A percentile compares a stretch with the other conserved stretches of the same genome.
These are phyloP conservation scores for Lottia scabra DNA, from an alignment of 2,888 invertebrate species.

Conservation along the genomic window DNA sequence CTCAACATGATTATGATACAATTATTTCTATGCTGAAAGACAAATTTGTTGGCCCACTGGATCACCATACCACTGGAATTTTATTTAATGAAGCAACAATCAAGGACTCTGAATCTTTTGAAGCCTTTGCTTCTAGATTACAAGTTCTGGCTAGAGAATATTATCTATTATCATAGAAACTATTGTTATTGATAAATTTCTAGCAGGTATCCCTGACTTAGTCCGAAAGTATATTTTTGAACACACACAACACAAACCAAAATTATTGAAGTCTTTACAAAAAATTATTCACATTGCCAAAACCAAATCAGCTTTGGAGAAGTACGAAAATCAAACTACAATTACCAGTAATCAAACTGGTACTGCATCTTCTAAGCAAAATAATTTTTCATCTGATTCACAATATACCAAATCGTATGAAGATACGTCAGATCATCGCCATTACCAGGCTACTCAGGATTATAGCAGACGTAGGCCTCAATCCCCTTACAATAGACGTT, in stretches of 20 bases:
- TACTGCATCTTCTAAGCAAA: neutral
- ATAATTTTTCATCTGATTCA: neutral
- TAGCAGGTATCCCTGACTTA: neutral
- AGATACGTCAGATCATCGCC: neutral
- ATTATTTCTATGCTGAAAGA: neutral
- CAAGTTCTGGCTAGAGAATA: neutral
- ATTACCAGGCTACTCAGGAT: neutral
- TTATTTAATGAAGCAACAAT: neutral
- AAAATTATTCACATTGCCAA: neutral
- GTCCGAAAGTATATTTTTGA: neutral
- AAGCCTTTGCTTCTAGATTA: neutral
- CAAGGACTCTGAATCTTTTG: neutral
- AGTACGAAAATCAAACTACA: neutral
- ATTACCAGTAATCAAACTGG: neutral
- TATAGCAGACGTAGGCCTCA: too few species aligned
- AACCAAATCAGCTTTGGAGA: neutral
- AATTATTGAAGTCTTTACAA: neutral
- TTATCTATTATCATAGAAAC: neutral
- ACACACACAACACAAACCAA: neutral
- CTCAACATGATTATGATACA: neutral
- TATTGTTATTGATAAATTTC: slow-evolving; percentile 3
- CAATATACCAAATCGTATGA: too few species aligned
- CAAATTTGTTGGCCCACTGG: neutral
- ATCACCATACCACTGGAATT: neutral
- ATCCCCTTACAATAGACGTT: too few species aligned